A percentile compares a stretch with the other conserved stretches of the same genome.
Evolutionary conservation across 2,797 vertebrate species (phyloP).

Genomic region (Spea hammondii): DNA sequence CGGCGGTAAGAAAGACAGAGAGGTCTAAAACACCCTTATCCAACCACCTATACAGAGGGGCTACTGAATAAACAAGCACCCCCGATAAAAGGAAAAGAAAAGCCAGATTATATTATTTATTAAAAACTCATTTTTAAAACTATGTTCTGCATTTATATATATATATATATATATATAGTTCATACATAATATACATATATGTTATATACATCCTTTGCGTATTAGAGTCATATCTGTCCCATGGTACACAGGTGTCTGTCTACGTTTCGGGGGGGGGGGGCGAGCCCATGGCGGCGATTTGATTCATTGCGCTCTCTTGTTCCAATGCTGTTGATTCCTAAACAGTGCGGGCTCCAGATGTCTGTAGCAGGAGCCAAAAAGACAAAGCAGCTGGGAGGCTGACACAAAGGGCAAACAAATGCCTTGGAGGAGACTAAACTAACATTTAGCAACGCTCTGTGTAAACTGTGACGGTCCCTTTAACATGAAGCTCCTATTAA

Average conservation of each 20-base stretch:
- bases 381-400: neutral
- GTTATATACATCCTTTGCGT: too few relatives aligned
- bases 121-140: too few relatives aligned
- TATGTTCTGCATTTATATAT: too few relatives aligned
- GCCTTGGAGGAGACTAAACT: conserved; percentile 3
- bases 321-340: neutral
- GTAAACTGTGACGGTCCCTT: neutral
- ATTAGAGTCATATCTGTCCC: neutral
- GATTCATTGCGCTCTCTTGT: conserved; percentile 12
- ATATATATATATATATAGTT: too few relatives aligned
- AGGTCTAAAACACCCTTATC: too few relatives aligned
- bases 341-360: conserved; percentile 24
- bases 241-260: neutral
- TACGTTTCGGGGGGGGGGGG: neutral
- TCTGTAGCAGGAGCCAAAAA: conserved; percentile 1
- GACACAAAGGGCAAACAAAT: conserved; percentile 4
- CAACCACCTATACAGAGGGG: too few relatives aligned
- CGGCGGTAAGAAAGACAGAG: too few relatives aligned
- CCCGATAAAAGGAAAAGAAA: too few relatives aligned
- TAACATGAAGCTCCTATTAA: neutral
- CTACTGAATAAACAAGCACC: too few relatives aligned
- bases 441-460: neutral
- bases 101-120: too few relatives aligned
- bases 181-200: too few relatives aligned
- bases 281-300: neutral